Percentiles rank a stretch among this genome's conserved stretches.
phyloP scores from a whole-genome alignment of 1,140 invertebrate species.

The Lasaia peninsularis region DNA sequence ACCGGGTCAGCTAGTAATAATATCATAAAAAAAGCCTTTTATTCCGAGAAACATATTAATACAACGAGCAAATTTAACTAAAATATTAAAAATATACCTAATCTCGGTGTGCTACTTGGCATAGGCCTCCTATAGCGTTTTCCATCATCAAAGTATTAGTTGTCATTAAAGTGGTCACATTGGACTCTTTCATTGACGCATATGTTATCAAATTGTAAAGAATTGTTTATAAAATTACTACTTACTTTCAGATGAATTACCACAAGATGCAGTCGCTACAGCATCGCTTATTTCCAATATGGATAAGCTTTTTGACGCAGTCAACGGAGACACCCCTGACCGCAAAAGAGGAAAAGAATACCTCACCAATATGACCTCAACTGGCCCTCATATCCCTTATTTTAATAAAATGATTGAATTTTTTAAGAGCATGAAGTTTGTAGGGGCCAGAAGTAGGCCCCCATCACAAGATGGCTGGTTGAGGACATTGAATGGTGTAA shows the following conservation, averaged over 20 bases:
- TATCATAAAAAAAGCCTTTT: too few species aligned
- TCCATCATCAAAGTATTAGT: too few species aligned
- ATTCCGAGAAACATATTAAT: too few species aligned
- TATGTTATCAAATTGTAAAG: not conserved
- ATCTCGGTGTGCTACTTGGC: too few species aligned
- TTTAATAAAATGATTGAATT: not conserved
- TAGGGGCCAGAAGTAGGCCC: too few species aligned
- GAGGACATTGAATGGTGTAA: not conserved
- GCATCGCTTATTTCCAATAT: not conserved
- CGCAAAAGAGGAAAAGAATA: not conserved
- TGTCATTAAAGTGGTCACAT: too few species aligned
- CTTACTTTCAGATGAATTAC: not conserved
- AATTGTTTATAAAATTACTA: not conserved
- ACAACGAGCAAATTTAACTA: too few species aligned
- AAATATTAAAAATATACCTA: too few species aligned
- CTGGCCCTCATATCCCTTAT: not conserved
- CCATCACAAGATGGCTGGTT: not conserved
- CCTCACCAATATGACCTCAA: not conserved
- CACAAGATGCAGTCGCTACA: not conserved
- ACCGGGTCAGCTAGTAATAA: too few species aligned
- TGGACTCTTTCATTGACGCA: too few species aligned
- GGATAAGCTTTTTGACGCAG: not conserved
- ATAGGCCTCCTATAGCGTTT: too few species aligned
- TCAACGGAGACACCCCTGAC: not conserved
- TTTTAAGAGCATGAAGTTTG: not conserved